Evolutionary conservation across 2,113 vertebrate genomes (phyloP).

Genomic region (Onychorhynchus coronatus): DNA sequence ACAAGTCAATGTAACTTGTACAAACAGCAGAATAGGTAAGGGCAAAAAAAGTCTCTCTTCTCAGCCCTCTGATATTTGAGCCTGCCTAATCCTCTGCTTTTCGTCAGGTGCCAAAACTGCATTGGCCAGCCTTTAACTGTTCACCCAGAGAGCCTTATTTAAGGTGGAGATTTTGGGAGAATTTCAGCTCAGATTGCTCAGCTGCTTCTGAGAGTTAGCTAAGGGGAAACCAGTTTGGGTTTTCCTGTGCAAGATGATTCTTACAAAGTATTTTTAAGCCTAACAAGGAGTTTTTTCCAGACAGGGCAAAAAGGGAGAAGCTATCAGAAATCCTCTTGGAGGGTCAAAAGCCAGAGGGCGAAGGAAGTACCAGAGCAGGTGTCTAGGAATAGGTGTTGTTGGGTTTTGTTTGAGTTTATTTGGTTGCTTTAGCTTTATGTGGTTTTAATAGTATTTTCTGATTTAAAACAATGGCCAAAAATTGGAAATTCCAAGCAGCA

Average conservation of each 20-base stretch:
- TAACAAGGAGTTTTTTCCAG: background rate
- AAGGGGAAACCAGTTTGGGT: background rate
- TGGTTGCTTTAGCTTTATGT: background rate
- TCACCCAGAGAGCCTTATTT: background rate
- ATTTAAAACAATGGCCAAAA: background rate
- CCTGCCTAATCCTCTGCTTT: background rate
- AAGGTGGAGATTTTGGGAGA: background rate
- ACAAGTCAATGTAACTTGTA: conserved; percentile 29
- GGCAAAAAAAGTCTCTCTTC: background rate
- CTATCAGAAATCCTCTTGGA: background rate
- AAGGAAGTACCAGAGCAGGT: background rate
- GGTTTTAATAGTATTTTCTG: background rate
- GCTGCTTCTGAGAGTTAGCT: background rate
- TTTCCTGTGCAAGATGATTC: background rate
- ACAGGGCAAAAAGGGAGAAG: background rate
- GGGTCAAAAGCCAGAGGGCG: background rate
- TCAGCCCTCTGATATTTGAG: conserved; percentile 4
- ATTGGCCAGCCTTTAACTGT: background rate
- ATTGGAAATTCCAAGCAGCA: background rate
- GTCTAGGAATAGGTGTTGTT: background rate
- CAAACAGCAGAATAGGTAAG: conserved; percentile 23
- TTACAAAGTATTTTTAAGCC: background rate
- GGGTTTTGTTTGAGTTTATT: background rate
- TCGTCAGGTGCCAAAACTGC: conserved; percentile 16
- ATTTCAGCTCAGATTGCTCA: conserved; percentile 15